Base-by-base conservation (phyloP, 1,140 invertebrate genomes). In the Sipha flava region DNA sequence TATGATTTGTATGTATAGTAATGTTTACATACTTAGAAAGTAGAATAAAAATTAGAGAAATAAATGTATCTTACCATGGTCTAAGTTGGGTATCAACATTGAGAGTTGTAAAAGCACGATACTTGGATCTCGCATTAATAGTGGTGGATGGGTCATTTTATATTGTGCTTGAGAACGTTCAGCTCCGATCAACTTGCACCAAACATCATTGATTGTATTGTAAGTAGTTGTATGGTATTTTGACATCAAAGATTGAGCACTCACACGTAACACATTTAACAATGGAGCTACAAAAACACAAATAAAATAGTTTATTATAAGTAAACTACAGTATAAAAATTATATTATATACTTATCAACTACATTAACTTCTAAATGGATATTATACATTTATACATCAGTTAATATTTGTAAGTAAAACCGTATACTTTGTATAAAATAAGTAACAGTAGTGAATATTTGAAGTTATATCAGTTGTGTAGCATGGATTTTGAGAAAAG, bases 91-190 rank as follows among this genome's bases (percentile, higher is more conserved):
- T 49, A 96, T 88, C 52, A 95, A 87, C 64, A 98, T 87, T 72
- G 96, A 88, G 81, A 97, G 91, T 85, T 98, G 94, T 82, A 96
- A 89, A 1, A 98, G 87, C 75, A 97, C 85, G 66, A 95, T 91
- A 23, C 90, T 88, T 0, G 93, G 93, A 88, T 98, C 96, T 81
- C 90, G 88, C 57, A 97, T 87, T 79, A 98, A 86, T 70, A 96
- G 85, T 79, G 95, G 95, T 81, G 96, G 92, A 40, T 21, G 23
- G 16, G 2, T n/a, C 85, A 94, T 90, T 75, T 88, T 88, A 81
- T 89, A 87, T 34, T 86, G 83, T 0, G n/a, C n/a, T n/a, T 86
- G 86, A 31, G 85, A 43, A 29, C 47, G 40, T 4, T 85, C 85
- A 79, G 87, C 83, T 59, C 89, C 91, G 62, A 88, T 88, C 49